Conservation (phyloP, 2,797 vertebrate species). For the Heliangelus exortis region DNA sequence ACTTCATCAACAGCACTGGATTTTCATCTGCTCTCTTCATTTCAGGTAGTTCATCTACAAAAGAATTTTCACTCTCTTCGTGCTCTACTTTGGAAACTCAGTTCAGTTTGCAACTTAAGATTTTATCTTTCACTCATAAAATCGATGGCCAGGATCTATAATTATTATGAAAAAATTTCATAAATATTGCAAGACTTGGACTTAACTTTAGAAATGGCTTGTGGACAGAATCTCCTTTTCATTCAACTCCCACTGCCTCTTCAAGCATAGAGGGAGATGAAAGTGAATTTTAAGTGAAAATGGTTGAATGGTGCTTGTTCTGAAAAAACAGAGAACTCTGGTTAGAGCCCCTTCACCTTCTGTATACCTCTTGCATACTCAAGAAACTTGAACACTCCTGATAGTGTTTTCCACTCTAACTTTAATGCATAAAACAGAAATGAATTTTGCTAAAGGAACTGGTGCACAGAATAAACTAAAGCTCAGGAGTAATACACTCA, state of each 20-base stretch:
- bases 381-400: background rate
- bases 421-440: background rate
- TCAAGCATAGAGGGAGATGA: background rate
- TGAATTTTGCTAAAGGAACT: background rate
- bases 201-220: background rate
- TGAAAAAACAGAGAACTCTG: background rate
- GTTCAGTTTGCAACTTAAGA: background rate
- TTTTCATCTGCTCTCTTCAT: background rate
- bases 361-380: background rate
- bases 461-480: background rate
- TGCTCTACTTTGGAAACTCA: background rate
- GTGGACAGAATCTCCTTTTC: background rate
- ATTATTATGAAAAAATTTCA: background rate
- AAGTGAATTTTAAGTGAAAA: background rate
- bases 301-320: background rate
- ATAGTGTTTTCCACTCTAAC: background rate
- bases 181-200: background rate
- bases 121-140: background rate
- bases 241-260: rapidly evolving
- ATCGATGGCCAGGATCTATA: background rate
- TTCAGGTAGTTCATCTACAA: background rate
- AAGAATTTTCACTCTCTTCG: background rate
- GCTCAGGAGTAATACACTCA: background rate
- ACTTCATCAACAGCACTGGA: background rate
- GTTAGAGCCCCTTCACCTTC: background rate